Percentiles rank a stretch among this genome's conserved stretches.
phyloP scores from a whole-genome alignment of 53 echinoderm and acorn worm species.

The Arbacia lixula region DNA sequence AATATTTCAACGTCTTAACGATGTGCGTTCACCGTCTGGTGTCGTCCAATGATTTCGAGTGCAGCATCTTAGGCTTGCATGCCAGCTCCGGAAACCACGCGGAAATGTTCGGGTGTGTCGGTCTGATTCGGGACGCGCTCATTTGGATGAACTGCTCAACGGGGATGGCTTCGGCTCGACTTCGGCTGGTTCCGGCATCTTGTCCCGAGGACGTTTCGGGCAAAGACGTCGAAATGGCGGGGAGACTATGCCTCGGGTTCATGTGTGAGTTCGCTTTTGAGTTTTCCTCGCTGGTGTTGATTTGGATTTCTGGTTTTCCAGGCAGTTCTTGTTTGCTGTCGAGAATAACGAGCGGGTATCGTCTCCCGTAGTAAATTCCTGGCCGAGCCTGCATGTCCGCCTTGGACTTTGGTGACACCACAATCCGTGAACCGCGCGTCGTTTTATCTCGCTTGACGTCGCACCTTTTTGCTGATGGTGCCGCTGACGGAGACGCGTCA shows the following conservation, averaged over 20 bases:
- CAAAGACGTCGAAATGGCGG: conserved; percentile 27
- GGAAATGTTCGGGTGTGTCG: conserved; percentile 38
- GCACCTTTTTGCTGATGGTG: not conserved
- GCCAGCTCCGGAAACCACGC: conserved; percentile 66
- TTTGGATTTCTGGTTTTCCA: no score
- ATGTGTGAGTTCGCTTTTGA: conserved; percentile 6
- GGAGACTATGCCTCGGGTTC: conserved; percentile 35
- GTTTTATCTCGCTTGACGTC: not conserved
- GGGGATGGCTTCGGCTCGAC: conserved; percentile 4
- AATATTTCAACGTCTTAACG: no score
- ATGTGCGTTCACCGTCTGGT: conserved; percentile 12
- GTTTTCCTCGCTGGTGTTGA: not conserved
- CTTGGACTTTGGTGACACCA: conserved; percentile 72
- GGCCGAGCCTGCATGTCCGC: conserved; percentile 50
- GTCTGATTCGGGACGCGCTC: conserved; percentile 46
- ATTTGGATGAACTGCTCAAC: conserved; percentile 63
- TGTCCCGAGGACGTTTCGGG: not conserved
- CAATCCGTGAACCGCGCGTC: conserved; percentile 22
- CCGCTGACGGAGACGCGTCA: not conserved
- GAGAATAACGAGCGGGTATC: conserved; percentile 66
- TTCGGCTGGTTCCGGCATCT: not conserved
- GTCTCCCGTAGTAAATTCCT: conserved; percentile 59
- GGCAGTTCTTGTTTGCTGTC: conserved; percentile 21
- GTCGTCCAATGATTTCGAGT: conserved; percentile 34
- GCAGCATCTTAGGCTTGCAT: conserved; percentile 70